Conservation (phyloP, 2,888 invertebrate genomes). For the Pristionchus maxplancki region DNA sequence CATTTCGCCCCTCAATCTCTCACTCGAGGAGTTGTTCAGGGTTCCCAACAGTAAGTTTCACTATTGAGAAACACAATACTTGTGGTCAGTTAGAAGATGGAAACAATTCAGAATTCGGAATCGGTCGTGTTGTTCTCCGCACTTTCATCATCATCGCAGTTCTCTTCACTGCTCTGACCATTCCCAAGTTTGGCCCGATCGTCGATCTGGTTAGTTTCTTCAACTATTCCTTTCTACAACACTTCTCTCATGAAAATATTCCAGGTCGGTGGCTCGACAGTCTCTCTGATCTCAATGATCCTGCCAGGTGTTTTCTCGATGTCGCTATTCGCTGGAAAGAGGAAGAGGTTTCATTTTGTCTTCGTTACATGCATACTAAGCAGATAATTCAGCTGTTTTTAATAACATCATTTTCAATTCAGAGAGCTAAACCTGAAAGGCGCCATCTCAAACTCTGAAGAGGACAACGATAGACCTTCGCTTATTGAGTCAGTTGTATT, state of each 20-base stretch:
- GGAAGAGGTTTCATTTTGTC: constrained; percentile 54
- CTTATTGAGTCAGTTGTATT: background rate
- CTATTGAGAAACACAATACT: too few species aligned
- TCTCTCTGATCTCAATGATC: constrained; percentile 67
- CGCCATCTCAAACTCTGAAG: too few species aligned
- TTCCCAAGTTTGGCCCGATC: constrained; percentile 63
- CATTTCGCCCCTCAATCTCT: constrained; percentile 61
- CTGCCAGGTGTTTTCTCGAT: constrained; percentile 65
- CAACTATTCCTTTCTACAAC: too few species aligned
- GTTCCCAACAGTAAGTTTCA: constrained; percentile 57
- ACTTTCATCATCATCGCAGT: constrained; percentile 55
- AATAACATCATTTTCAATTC: too few species aligned
- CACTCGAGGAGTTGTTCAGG: constrained; percentile 61
- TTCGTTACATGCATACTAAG: too few species aligned
- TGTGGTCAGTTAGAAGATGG: too few species aligned
- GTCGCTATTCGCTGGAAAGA: constrained; percentile 61
- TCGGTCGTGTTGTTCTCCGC: constrained; percentile 59
- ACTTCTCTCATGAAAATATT: background rate
- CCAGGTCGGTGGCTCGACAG: constrained; percentile 64
- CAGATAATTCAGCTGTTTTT: too few species aligned
- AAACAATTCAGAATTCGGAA: constrained; percentile 60
- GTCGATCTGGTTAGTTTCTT: constrained; percentile 59
- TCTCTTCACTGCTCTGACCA: constrained; percentile 59
- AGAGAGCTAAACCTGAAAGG: too few species aligned
- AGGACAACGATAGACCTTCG: background rate